phyloP scores from a whole-genome alignment of 2,113 vertebrate genomes.

The Centropus bengalensis region DNA sequence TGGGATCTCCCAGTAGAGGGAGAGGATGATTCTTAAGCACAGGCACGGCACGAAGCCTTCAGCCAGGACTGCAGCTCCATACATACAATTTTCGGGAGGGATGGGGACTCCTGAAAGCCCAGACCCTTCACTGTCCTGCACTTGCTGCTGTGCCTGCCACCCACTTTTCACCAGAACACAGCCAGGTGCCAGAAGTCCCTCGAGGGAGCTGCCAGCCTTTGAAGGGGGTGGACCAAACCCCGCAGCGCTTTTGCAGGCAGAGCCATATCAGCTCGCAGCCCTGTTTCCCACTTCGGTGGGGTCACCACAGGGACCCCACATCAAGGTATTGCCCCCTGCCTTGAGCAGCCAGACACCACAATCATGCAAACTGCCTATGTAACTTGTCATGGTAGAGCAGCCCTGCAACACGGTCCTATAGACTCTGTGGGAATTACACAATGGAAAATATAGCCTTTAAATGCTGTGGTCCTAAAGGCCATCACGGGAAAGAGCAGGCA shows the following conservation, averaged over 20 bases:
- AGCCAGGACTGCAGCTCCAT: neutral
- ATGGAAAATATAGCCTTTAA: neutral
- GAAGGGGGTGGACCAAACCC: neutral
- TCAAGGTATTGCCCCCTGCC: neutral
- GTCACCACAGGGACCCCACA: neutral
- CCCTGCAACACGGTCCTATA: neutral
- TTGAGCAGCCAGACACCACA: too few relatives aligned
- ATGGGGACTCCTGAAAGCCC: neutral
- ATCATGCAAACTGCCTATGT: fast-evolving
- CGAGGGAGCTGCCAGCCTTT: neutral
- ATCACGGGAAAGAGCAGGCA: neutral
- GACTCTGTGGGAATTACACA: neutral
- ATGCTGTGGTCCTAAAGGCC: neutral
- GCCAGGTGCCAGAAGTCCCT: neutral
- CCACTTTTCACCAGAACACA: neutral
- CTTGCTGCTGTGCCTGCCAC: neutral
- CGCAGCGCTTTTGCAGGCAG: neutral
- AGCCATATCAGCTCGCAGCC: too few relatives aligned
- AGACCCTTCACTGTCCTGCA: neutral
- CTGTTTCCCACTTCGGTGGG: neutral
- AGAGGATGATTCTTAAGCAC: fast-evolving
- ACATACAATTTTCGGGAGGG: neutral
- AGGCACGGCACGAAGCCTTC: neutral
- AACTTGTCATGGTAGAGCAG: neutral
- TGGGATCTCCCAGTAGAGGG: neutral